Conservation (phyloP, 1,140 invertebrate species). For the Varroa destructor region DNA sequence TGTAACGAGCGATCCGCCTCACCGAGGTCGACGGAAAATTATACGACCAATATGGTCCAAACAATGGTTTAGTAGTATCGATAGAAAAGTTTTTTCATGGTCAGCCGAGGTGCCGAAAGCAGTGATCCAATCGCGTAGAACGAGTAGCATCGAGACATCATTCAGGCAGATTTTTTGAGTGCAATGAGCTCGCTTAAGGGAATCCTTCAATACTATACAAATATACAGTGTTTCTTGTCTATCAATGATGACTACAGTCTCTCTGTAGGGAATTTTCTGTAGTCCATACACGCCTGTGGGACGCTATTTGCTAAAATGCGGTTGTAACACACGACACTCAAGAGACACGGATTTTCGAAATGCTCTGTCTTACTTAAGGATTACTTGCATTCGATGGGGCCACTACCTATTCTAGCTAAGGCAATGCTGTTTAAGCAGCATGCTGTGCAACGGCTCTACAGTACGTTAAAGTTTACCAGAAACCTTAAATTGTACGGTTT, state of each 20-base stretch:
- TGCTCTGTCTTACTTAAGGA: slow-evolving; percentile 72
- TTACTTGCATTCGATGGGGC: slow-evolving; percentile 72
- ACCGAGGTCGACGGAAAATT: slow-evolving; percentile 54
- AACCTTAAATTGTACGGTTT: slow-evolving; percentile 37
- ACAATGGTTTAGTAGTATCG: slow-evolving; percentile 42
- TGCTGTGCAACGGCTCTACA: slow-evolving; percentile 36
- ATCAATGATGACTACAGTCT: slow-evolving; percentile 86
- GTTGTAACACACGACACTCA: slow-evolving; percentile 55
- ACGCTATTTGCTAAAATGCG: slow-evolving; percentile 61
- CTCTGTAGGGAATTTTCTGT: slow-evolving; percentile 66
- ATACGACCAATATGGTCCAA: slow-evolving; percentile 73
- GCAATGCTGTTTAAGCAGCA: slow-evolving; percentile 62
- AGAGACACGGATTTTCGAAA: slow-evolving; percentile 60
- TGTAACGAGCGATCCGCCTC: slow-evolving; percentile 61
- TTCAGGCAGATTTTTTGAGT: slow-evolving; percentile 76
- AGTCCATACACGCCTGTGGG: not conserved
- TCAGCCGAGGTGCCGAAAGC: not conserved
- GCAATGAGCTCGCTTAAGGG: slow-evolving; percentile 75
- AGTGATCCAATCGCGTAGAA: slow-evolving; percentile 45
- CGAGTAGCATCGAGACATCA: slow-evolving; percentile 56
- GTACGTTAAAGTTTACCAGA: slow-evolving; percentile 35
- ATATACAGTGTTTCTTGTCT: slow-evolving; percentile 69
- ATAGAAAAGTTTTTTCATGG: slow-evolving; percentile 27
- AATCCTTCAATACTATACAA: slow-evolving; percentile 56
- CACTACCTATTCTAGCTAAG: slow-evolving; percentile 75